phyloP scores from a whole-genome alignment of 2,888 invertebrate genomes.

The Phortica okadai region DNA sequence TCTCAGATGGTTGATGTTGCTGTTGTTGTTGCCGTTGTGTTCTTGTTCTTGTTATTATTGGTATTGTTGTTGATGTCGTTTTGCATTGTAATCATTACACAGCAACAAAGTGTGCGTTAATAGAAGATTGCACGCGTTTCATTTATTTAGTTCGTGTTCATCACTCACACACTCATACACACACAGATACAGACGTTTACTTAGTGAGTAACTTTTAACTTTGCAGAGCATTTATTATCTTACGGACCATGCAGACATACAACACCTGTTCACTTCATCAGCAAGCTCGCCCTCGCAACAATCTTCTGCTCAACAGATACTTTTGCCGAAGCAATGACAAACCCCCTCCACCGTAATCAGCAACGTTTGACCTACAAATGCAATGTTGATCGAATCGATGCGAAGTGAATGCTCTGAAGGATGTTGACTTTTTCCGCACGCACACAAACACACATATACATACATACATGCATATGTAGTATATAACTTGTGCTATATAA shows the following conservation, averaged over 20 bases:
- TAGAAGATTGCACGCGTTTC: slow-evolving; percentile 40
- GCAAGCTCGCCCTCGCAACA: no score
- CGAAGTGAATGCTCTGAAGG: slow-evolving; percentile 69
- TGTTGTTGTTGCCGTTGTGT: slow-evolving; percentile 1
- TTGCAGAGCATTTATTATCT: not conserved
- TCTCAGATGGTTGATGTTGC: not conserved
- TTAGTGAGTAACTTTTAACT: not conserved
- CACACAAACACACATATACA: slow-evolving; percentile 30
- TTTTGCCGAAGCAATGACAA: not conserved
- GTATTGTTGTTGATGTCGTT: not conserved
- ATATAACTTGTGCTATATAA: not conserved
- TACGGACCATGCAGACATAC: no score
- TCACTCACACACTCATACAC: slow-evolving; percentile 9
- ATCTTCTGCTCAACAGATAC: no score
- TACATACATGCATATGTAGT: slow-evolving; percentile 1
- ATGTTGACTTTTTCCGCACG: slow-evolving; percentile 66
- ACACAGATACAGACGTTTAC: not conserved
- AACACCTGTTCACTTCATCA: no score
- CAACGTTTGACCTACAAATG: not conserved
- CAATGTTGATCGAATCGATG: not conserved
- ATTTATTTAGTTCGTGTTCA: slow-evolving; percentile 37
- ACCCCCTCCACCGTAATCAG: not conserved
- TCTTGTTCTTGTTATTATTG: not conserved
- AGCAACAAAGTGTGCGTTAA: slow-evolving; percentile 26
- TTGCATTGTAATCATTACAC: slow-evolving; percentile 5